Conservation (phyloP, 2,113 vertebrate genomes). For the Mormoops blainvillei region DNA sequence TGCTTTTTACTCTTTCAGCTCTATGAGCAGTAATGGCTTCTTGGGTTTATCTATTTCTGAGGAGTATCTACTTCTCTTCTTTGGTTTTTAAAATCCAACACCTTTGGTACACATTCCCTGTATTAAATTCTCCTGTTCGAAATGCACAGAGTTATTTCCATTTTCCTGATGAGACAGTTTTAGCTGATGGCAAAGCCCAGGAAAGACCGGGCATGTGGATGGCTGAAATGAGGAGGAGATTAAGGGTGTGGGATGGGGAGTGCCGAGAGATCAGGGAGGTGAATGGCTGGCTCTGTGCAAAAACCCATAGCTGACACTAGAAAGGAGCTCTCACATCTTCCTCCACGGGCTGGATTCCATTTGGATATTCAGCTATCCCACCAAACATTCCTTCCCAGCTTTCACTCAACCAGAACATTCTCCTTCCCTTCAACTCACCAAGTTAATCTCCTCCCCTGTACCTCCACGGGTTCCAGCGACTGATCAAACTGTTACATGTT, state of each 20-base stretch:
- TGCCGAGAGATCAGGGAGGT: background rate
- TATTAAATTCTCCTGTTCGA: background rate
- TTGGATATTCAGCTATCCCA: background rate
- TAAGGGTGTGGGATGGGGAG: background rate
- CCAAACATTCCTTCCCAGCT: background rate
- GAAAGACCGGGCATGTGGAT: background rate
- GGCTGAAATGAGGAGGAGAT: background rate
- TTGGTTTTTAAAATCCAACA: background rate
- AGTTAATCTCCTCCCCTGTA: background rate
- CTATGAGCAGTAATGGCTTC: background rate
- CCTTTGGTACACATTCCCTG: background rate
- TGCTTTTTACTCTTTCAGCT: background rate
- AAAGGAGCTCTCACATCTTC: background rate
- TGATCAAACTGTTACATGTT: background rate
- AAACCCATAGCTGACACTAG: background rate
- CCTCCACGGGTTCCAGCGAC: background rate
- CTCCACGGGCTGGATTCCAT: background rate
- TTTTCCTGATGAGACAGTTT: background rate
- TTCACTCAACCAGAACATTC: background rate
- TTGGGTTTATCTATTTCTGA: background rate
- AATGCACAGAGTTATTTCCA: background rate
- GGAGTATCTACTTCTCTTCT: background rate
- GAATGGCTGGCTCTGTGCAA: no score
- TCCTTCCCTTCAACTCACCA: background rate
- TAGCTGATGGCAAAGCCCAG: background rate